Conservation (phyloP, 2,797 vertebrate genomes). For the Staurois parvus region DNA sequence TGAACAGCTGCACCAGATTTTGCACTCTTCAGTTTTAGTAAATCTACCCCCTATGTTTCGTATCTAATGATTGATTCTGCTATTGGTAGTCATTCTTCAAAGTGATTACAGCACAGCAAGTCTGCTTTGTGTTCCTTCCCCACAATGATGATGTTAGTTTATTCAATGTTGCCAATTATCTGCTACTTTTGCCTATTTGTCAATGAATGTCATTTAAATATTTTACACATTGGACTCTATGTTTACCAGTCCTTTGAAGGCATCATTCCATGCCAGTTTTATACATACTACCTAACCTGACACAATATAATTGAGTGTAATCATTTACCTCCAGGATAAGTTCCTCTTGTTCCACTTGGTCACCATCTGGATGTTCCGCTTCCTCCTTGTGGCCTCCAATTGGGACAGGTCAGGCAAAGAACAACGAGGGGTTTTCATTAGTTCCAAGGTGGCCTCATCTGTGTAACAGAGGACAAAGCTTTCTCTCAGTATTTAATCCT, state of each 20-base stretch:
- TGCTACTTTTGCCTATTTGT: no score
- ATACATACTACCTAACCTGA: neutral
- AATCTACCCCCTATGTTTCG: no score
- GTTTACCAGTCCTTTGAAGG: neutral
- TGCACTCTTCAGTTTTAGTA: no score
- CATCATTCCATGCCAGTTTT: neutral
- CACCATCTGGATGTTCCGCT: slow-evolving; percentile 73
- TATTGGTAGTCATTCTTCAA: no score
- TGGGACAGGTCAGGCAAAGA: slow-evolving; percentile 87
- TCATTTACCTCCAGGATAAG: slow-evolving; percentile 93
- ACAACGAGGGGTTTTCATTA: slow-evolving; percentile 96
- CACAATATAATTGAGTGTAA: slow-evolving; percentile 13
- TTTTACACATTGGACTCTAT: no score
- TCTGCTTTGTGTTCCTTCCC: no score
- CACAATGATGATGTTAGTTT: no score
- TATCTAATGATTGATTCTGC: no score
- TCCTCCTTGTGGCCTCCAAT: slow-evolving; percentile 73
- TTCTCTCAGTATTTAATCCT: slow-evolving; percentile 19
- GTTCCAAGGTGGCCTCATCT: slow-evolving; percentile 89
- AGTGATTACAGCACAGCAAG: no score
- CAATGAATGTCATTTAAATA: no score
- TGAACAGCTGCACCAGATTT: no score
- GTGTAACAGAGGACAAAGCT: slow-evolving; percentile 35
- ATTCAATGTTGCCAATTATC: no score
- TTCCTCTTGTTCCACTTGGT: slow-evolving; percentile 94